Evolutionary conservation across 1,140 invertebrate species (phyloP).

Genomic region (Sycophaga agraensis): DNA sequence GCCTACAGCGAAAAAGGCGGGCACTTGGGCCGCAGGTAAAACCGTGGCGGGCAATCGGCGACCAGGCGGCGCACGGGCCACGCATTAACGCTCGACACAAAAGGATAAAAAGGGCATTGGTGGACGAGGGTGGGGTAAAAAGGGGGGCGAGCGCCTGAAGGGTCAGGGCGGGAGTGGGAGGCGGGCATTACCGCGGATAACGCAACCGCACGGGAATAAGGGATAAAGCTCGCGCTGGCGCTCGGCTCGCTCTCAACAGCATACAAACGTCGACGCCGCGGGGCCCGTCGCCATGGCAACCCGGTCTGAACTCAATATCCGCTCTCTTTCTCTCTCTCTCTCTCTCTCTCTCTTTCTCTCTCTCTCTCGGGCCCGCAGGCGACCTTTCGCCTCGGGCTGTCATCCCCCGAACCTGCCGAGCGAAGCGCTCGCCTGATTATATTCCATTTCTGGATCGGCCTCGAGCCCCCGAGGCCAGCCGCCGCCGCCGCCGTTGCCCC

Average conservation of each 20-base stretch:
- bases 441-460: slow-evolving; percentile 56
- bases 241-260: neutral
- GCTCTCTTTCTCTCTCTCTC: slow-evolving; percentile 34
- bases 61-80: no score
- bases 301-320: slow-evolving; percentile 62
- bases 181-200: slow-evolving; percentile 41
- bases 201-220: slow-evolving; percentile 50
- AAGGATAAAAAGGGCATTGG: no score
- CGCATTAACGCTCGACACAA: no score
- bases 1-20: no score
- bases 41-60: no score
- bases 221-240: slow-evolving; percentile 46
- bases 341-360: no score
- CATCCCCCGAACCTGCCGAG: slow-evolving; percentile 52
- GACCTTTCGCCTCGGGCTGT: slow-evolving; percentile 46
- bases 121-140: no score
- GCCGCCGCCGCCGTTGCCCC: slow-evolving; percentile 30
- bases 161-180: slow-evolving; percentile 8
- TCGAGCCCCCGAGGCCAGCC: slow-evolving; percentile 27
- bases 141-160: neutral
- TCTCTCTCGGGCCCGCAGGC: slow-evolving; percentile 30
- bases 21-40: no score
- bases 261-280: slow-evolving; percentile 40
- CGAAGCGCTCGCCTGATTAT: slow-evolving; percentile 52
- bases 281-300: slow-evolving; percentile 61